Conservation (phyloP, 2,113 vertebrate genomes). For the Ailuropoda melanoleuca region DNA sequence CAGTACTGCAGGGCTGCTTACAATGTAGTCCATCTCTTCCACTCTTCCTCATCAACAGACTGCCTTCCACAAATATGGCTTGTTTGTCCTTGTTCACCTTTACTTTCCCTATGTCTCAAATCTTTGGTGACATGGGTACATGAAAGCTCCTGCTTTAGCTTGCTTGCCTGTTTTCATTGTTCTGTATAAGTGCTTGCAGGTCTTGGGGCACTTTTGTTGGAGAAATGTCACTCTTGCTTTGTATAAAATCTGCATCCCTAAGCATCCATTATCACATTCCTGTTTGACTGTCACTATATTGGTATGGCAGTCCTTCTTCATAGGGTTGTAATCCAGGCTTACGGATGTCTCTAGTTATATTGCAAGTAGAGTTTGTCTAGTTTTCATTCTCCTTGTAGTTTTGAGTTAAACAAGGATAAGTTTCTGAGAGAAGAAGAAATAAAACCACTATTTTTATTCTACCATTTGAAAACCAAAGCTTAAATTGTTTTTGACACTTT, state of each 20-base stretch:
- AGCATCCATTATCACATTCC: background rate
- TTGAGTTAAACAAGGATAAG: background rate
- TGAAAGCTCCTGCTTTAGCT: background rate
- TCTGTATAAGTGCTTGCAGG: background rate
- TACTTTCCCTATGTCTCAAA: background rate
- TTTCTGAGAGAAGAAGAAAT: background rate
- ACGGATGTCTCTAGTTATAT: background rate
- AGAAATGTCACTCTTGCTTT: background rate
- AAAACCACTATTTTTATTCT: constrained; percentile 6
- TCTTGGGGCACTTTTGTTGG: background rate
- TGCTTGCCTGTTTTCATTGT: background rate
- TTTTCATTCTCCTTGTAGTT: constrained; percentile 31
- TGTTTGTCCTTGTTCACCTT: background rate
- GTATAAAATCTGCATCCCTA: background rate
- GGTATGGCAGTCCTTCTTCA: background rate
- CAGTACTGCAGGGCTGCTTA: background rate
- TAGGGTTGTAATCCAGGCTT: background rate
- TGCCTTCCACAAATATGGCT: background rate
- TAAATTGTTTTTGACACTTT: background rate
- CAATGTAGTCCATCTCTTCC: background rate
- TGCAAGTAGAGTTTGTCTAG: background rate
- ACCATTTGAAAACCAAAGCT: constrained; percentile 16
- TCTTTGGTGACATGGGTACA: background rate
- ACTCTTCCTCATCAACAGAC: background rate
- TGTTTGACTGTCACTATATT: background rate